Conservation (phyloP, 23 tunicate genomes). For the Trididemnum nubilum region DNA sequence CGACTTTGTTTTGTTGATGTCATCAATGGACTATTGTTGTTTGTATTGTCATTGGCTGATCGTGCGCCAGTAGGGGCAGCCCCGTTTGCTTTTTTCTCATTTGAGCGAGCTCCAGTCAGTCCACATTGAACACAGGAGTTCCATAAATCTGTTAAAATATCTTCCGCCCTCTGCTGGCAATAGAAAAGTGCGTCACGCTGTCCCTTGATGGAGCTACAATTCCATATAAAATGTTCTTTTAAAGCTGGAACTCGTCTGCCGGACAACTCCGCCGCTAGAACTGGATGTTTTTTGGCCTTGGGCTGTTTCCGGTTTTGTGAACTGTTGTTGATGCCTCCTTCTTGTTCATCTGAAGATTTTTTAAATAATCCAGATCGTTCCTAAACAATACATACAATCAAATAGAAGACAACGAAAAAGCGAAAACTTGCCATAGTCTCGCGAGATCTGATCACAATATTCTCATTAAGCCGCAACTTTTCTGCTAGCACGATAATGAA, state of each 20-base stretch:
- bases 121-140: constrained; percentile 44
- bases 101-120: constrained; percentile 20
- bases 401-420: too few relatives aligned
- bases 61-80: neutral
- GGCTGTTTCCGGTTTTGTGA: neutral
- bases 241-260: neutral
- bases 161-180: constrained; percentile 39
- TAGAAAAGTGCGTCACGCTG: constrained; percentile 39
- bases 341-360: neutral
- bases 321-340: neutral
- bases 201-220: constrained; percentile 75
- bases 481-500: too few relatives aligned
- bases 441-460: too few relatives aligned
- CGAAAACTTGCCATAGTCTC: too few relatives aligned
- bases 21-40: neutral
- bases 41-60: neutral
- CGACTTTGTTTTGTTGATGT: neutral
- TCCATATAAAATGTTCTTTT: constrained; percentile 55
- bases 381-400: too few relatives aligned
- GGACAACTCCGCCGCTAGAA: neutral
- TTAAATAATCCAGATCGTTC: too few relatives aligned
- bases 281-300: neutral
- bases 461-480: too few relatives aligned
- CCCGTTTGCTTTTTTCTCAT: neutral
- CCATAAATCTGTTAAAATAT: constrained; percentile 46